Conservation (phyloP, 92 coral and sea anemone species). For the Heliopora coerulea region DNA sequence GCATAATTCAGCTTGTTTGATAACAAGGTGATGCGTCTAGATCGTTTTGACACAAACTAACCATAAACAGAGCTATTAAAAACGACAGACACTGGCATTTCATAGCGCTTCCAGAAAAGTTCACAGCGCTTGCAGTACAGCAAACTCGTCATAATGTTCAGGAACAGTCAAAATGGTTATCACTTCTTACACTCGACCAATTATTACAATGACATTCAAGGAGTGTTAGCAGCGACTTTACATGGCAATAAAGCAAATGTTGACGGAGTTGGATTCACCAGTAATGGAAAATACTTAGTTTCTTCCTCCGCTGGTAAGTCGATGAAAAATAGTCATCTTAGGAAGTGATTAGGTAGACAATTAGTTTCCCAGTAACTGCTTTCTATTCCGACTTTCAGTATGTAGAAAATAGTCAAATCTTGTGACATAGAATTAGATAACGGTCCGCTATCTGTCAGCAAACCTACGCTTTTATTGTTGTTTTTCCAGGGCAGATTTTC, state of each 20-base stretch:
- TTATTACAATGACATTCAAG: slow-evolving; percentile 27
- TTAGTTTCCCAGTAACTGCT: too few species aligned
- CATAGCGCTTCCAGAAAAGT: neutral
- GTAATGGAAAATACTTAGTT: slow-evolving; percentile 92
- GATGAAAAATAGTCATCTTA: neutral
- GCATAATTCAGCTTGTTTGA: neutral
- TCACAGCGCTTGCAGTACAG: neutral
- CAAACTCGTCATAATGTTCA: neutral
- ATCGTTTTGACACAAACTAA: too few species aligned
- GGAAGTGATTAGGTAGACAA: too few species aligned
- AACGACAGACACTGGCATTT: too few species aligned
- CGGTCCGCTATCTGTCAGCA: too few species aligned
- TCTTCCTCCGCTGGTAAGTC: slow-evolving; percentile 89
- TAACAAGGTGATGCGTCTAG: neutral
- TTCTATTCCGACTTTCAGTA: too few species aligned
- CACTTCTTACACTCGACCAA: neutral
- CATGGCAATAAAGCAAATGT: slow-evolving; percentile 82
- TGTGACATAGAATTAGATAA: too few species aligned
- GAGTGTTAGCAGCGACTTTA: slow-evolving; percentile 70
- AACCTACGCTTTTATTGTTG: too few species aligned
- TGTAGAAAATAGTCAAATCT: too few species aligned
- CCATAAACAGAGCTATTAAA: too few species aligned
- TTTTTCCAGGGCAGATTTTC: too few species aligned
- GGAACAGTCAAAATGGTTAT: slow-evolving; percentile 24
- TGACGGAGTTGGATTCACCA: slow-evolving; percentile 92